These are phyloP conservation scores for Percopsis omiscomaycus DNA, from an alignment of 2,797 vertebrate genomes.

Conservation along the genomic window DNA sequence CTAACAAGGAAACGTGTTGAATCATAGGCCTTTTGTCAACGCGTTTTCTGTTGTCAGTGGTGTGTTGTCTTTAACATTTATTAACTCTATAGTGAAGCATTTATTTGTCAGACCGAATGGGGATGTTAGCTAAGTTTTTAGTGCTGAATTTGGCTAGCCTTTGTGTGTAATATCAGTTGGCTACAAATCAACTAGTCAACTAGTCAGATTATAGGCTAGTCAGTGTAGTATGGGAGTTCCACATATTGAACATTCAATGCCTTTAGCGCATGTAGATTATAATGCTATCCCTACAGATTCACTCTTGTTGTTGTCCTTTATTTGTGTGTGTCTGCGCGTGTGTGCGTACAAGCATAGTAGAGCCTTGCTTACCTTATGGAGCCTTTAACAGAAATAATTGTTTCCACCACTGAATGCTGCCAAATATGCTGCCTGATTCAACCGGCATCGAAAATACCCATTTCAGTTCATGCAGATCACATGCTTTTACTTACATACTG, in stretches of 20 bases:
- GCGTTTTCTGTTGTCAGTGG: conserved; percentile 2
- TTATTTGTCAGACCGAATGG: background rate
- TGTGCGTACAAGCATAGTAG: no score
- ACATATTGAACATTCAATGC: background rate
- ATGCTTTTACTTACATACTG: no score
- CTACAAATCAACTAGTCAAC: background rate
- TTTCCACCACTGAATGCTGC: no score
- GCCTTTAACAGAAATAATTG: no score
- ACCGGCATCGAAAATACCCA: no score
- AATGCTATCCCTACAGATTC: conserved; percentile 7
- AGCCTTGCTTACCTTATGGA: no score
- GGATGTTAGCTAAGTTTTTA: background rate
- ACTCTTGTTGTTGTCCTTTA: background rate
- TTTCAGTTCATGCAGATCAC: no score
- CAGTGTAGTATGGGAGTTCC: background rate
- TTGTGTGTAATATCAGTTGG: background rate
- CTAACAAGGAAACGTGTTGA: no score
- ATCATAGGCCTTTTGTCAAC: background rate
- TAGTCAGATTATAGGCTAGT: background rate
- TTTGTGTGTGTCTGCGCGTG: background rate
- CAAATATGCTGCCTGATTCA: no score
- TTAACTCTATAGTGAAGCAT: background rate
- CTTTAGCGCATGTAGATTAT: background rate
- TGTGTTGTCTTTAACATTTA: conserved; percentile 1
- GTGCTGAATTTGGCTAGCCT: background rate